Percentiles rank a stretch among this genome's conserved stretches.
These are phyloP conservation scores for Aptenodytes forsteri DNA, from an alignment of 2,113 vertebrate genomes.

Conservation along the genomic window DNA sequence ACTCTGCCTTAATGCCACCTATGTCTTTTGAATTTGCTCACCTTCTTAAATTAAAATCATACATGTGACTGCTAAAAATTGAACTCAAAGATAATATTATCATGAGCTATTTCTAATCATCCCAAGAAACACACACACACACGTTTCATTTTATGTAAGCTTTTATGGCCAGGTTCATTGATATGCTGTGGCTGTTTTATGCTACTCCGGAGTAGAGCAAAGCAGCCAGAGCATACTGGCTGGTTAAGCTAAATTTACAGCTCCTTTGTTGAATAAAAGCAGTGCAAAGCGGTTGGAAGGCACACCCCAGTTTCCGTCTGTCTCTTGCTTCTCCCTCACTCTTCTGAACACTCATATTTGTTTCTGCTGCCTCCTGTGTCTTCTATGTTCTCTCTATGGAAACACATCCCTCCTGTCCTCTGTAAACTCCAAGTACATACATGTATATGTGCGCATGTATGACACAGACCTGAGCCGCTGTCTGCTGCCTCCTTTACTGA, in stretches of 20 bases:
- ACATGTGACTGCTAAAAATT: background rate
- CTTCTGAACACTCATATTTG: background rate
- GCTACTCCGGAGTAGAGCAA: conserved; percentile 16
- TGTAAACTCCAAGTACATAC: background rate
- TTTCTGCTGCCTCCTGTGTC: background rate
- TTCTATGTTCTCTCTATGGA: background rate
- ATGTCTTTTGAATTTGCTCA: background rate
- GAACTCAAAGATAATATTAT: background rate
- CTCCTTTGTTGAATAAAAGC: conserved; percentile 29
- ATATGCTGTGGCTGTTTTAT: conserved; percentile 24
- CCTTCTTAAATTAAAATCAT: conserved; percentile 3
- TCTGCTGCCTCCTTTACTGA: background rate
- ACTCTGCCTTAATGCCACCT: background rate
- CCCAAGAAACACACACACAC: background rate
- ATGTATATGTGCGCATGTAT: background rate
- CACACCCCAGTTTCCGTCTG: background rate
- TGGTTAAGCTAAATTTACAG: conserved; percentile 32
- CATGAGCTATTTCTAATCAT: background rate
- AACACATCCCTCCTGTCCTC: background rate
- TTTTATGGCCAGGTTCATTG: conserved; percentile 24
- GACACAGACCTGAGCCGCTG: background rate
- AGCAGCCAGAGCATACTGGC: background rate
- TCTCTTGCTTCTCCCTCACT: background rate
- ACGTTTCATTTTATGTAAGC: background rate
- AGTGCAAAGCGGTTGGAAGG: background rate